Base-by-base conservation (phyloP, 2,113 vertebrate genomes). In the Indicator maculatus region DNA sequence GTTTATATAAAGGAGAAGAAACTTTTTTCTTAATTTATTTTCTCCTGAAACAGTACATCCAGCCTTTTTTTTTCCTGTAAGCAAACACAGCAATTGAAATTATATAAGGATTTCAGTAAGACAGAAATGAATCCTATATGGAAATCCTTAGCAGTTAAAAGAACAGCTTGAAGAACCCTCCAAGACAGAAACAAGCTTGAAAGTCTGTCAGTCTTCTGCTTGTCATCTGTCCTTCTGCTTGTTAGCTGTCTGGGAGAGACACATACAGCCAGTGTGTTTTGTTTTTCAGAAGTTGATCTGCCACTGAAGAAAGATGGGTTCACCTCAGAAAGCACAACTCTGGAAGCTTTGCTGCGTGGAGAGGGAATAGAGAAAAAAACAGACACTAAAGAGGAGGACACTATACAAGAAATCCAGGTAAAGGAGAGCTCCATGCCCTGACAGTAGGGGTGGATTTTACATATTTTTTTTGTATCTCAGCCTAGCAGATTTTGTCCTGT, bases 371-470 rank as follows among this genome's bases (percentile, higher is more conserved):
- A 99, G 97, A 99, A 98, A 97, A 99, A 99, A 97, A 94, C 96
- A 31, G 96, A 98, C 92, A 93, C 98, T 77, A 98, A 98, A 97
- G 99, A 99, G 8, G 99, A 99, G 92, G 99, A 99, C 67, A 99
- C 98, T 96, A 97, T 99, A 94, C 98, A 99, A 96, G 99, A 99
- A 96, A 99, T 99, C 93, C 99, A 99, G 98, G 99, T 99, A 97
- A 96, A 70, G 61, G 50, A 78, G 66, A 81, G 60, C 30, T 31
- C 31, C 3, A 2, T 83, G 41, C 38, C 30, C 55, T 91, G 69
- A 79, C 24, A 56, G 53, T 30, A 82, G 71, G 33, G 38, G 56
- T 87, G 45, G 23, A 31, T 92, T 86, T 88, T 60, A 83, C 38
- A 20, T 1, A 86, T 91, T 94, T n/a, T n/a, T 1, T 89, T 92